Conservation (phyloP, 2,888 invertebrate species). For the Drosophila hamatofila region DNA sequence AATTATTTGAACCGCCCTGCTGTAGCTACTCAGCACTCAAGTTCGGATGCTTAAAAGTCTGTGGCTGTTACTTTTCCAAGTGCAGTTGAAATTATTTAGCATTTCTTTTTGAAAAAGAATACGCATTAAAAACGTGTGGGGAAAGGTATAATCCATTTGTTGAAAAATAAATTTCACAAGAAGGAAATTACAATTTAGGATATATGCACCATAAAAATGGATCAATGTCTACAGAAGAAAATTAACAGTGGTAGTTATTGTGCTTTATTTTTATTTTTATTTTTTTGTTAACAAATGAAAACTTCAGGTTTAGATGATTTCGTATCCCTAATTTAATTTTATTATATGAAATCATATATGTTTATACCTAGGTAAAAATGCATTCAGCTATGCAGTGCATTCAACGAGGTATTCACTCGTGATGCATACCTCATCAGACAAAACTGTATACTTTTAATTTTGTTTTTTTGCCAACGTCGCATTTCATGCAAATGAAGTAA, state of each 20-base stretch:
- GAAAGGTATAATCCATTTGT: background rate
- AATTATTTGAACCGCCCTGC: background rate
- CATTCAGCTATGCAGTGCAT: background rate
- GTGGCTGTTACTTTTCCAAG: slow-evolving; percentile 40
- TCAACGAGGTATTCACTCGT: background rate
- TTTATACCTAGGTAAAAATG: background rate
- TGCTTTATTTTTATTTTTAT: no score
- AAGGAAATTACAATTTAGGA: background rate
- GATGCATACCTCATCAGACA: background rate
- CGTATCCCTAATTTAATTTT: no score
- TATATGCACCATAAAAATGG: no score
- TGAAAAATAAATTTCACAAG: background rate
- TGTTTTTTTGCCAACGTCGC: slow-evolving; percentile 47
- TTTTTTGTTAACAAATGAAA: no score
- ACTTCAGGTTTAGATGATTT: no score
- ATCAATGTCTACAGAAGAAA: no score
- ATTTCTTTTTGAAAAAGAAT: slow-evolving; percentile 1
- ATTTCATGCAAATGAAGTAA: slow-evolving; percentile 75
- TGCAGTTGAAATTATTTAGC: slow-evolving; percentile 42
- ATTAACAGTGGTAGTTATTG: no score
- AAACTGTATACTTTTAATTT: slow-evolving; percentile 3
- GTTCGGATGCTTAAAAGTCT: slow-evolving; percentile 45
- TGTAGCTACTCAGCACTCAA: slow-evolving; percentile 37
- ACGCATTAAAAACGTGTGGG: background rate
- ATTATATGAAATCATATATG: no score